Conservation (phyloP, 2,113 vertebrate species). For the Bettongia penicillata region DNA sequence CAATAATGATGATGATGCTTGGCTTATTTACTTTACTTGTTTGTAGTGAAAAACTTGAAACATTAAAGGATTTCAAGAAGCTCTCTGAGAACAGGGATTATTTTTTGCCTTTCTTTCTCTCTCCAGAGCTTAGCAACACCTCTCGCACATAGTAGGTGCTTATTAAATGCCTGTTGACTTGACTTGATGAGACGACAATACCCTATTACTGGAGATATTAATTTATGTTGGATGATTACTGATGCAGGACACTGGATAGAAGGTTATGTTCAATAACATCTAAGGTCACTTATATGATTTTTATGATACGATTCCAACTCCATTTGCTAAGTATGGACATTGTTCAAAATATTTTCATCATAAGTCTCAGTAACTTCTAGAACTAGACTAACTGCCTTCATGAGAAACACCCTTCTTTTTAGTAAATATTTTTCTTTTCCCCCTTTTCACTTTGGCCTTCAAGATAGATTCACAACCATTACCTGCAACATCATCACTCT, state of each 20-base stretch:
- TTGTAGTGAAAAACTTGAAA: neutral
- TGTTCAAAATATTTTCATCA: conserved; percentile 42
- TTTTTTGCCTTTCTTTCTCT: neutral
- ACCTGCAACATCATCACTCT: neutral
- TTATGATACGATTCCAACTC: neutral
- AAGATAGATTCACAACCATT: neutral
- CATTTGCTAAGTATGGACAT: conserved; percentile 13
- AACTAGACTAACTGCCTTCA: conserved; percentile 28
- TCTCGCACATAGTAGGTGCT: neutral
- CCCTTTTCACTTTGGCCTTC: conserved; percentile 17
- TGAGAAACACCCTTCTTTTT: conserved; percentile 45
- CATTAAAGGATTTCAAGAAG: neutral
- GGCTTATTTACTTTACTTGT: neutral
- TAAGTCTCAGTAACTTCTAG: conserved; percentile 42
- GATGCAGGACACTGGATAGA: neutral
- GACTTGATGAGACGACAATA: neutral
- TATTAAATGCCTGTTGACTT: neutral
- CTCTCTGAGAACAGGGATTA: neutral
- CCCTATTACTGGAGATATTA: neutral
- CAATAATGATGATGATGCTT: neutral
- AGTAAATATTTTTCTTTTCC: conserved; percentile 43
- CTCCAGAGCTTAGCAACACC: neutral
- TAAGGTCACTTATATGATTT: neutral
- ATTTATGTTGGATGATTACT: neutral
- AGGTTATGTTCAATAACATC: neutral